These are phyloP conservation scores for Catocala fraxini DNA, from an alignment of 2,888 invertebrate genomes.

Conservation along the genomic window DNA sequence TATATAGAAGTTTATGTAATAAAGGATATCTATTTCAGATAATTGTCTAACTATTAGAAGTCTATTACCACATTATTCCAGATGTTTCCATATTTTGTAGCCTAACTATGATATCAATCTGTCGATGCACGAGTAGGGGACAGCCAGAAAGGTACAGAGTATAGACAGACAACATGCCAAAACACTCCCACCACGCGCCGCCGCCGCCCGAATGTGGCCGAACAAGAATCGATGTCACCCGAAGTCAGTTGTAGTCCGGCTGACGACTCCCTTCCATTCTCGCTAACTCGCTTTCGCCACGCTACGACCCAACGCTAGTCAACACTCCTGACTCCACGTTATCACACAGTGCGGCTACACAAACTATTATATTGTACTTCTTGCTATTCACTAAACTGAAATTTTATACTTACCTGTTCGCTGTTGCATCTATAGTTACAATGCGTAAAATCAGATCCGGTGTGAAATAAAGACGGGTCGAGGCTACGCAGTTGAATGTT, in stretches of 20 bases:
- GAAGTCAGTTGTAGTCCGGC: conserved; percentile 64
- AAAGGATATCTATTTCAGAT: too few species aligned
- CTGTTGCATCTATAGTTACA: conserved; percentile 57
- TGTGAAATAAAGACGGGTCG: conserved; percentile 73
- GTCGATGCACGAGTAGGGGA: not conserved
- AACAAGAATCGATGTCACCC: conserved; percentile 81
- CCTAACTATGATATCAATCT: not conserved
- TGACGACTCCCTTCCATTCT: conserved; percentile 62
- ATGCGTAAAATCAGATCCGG: conserved; percentile 83
- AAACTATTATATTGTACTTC: conserved; percentile 55
- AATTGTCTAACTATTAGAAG: too few species aligned
- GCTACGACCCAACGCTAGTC: conserved; percentile 49
- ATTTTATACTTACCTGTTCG: conserved; percentile 28
- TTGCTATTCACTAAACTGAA: conserved; percentile 42
- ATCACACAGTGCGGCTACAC: conserved; percentile 61
- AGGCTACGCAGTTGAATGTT: conserved; percentile 44
- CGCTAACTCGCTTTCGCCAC: conserved; percentile 79
- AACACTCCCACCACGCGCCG: conserved; percentile 50
- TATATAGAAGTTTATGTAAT: too few species aligned
- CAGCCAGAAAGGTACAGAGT: conserved; percentile 35
- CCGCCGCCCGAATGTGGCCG: conserved; percentile 75
- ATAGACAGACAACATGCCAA: conserved; percentile 51
- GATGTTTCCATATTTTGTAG: not conserved
- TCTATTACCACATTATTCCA: too few species aligned
- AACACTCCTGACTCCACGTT: conserved; percentile 69